phyloP scores from a whole-genome alignment of 1,140 invertebrate genomes.

The Macrotrachela quadricornifera region DNA sequence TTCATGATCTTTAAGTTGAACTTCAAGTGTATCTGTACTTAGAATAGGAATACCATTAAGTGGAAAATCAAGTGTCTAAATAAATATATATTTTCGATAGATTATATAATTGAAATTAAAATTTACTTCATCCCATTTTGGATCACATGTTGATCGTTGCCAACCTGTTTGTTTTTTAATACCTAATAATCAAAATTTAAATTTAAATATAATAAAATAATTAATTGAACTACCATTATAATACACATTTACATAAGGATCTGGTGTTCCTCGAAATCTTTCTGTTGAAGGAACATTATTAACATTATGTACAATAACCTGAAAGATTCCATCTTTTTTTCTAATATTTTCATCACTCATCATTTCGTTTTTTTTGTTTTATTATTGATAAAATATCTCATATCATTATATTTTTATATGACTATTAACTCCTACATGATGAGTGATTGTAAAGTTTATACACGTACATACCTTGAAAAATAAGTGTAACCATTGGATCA shows the following conservation, averaged over 20 bases:
- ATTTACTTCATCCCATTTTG: constrained; percentile 23
- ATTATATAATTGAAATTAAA: neutral
- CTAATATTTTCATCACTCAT: too few relatives aligned
- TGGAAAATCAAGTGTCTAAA: constrained; percentile 22
- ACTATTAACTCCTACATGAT: too few relatives aligned
- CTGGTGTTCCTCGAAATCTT: neutral
- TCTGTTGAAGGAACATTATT: too few relatives aligned
- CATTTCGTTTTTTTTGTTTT: too few relatives aligned
- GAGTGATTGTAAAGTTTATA: too few relatives aligned
- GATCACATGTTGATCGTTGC: constrained; percentile 18
- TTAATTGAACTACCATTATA: constrained; percentile 3
- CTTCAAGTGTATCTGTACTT: constrained; percentile 14
- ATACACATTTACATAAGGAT: constrained; percentile 1
- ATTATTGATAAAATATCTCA: too few relatives aligned
- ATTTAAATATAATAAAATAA: too few relatives aligned
- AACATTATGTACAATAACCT: too few relatives aligned
- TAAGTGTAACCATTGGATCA: constrained; percentile 21
- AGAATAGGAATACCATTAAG: constrained; percentile 14
- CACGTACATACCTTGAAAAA: constrained; percentile 20
- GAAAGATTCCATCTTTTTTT: too few relatives aligned
- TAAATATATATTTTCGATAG: too few relatives aligned
- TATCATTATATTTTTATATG: too few relatives aligned
- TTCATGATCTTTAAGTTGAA: constrained; percentile 22
- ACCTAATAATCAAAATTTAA: constrained; percentile 20
- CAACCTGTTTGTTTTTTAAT: constrained; percentile 22